These are phyloP conservation scores for Sebastes schlegelii DNA, from an alignment of 2,113 vertebrate genomes.

Conservation along the genomic window DNA sequence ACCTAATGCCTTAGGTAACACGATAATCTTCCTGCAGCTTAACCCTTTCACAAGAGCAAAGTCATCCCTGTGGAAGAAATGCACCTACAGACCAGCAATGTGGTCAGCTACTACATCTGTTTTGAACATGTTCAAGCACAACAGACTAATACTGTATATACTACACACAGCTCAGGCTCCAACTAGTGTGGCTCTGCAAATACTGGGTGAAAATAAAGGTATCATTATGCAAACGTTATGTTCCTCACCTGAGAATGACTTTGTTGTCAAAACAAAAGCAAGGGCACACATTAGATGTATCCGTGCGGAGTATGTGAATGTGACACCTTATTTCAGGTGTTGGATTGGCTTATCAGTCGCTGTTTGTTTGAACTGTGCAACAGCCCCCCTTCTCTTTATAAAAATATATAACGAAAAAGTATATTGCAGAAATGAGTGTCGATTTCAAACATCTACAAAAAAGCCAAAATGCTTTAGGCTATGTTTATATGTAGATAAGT, in stretches of 20 bases:
- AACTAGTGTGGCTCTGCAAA: neutral
- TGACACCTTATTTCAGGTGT: slow-evolving; percentile 6
- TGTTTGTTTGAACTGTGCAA: neutral
- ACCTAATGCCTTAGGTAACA: slow-evolving; percentile 64
- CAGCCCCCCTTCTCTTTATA: neutral
- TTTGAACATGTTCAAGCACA: slow-evolving; percentile 1
- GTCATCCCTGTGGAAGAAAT: slow-evolving; percentile 26
- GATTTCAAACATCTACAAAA: neutral
- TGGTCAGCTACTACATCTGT: neutral
- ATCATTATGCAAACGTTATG: slow-evolving; percentile 16
- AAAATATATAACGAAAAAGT: neutral
- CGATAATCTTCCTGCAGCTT: slow-evolving; percentile 66
- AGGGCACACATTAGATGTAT: neutral
- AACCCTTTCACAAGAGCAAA: slow-evolving; percentile 49
- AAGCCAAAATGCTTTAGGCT: neutral
- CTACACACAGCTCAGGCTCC: slow-evolving; percentile 1
- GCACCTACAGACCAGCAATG: neutral
- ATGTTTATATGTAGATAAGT: neutral
- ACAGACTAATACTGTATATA: neutral
- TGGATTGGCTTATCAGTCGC: slow-evolving; percentile 1
- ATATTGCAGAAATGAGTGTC: neutral
- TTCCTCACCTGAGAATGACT: neutral
- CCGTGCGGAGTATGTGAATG: neutral
- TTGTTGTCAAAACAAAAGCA: slow-evolving; percentile 56
- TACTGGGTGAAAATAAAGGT: neutral